A percentile compares a stretch with the other conserved stretches of the same genome.
Evolutionary conservation across 1,140 invertebrate genomes (phyloP).

Genomic region (Ceratina australensis): DNA sequence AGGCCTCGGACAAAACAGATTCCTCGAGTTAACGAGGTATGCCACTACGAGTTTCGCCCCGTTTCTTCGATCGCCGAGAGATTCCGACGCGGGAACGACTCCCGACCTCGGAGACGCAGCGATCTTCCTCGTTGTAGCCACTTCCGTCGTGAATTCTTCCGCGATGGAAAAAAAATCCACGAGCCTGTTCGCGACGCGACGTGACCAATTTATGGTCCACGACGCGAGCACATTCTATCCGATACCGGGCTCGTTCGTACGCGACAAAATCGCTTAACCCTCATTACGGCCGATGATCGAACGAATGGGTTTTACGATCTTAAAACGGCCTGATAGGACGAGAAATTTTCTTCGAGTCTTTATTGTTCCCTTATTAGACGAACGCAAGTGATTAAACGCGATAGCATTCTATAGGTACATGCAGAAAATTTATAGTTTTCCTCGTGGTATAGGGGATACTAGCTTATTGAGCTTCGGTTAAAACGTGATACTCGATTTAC

Average conservation of each 20-base stretch:
- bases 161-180: not conserved
- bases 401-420: no score
- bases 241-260: not conserved
- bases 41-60: slow-evolving; percentile 1
- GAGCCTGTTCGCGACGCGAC: not conserved
- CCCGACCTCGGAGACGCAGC: not conserved
- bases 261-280: slow-evolving; percentile 11
- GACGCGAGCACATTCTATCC: not conserved
- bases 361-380: no score
- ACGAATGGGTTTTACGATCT: not conserved
- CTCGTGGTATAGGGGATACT: no score
- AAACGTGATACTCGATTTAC: no score
- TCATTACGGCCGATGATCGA: slow-evolving; percentile 29
- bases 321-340: no score
- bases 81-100: slow-evolving; percentile 7
- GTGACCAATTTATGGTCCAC: slow-evolving; percentile 22
- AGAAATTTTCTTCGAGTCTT: no score
- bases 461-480: not conserved
- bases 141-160: slow-evolving; percentile 10
- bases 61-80: slow-evolving; percentile 16
- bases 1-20: slow-evolving; percentile 30
- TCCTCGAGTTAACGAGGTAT: slow-evolving; percentile 32
- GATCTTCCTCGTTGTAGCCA: not conserved
- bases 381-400: no score
- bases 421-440: no score